Evolutionary conservation across 2,113 vertebrate genomes (phyloP), one percentile per base, ranked within the genome.

Genomic region (Ciconia maguari): DNA sequence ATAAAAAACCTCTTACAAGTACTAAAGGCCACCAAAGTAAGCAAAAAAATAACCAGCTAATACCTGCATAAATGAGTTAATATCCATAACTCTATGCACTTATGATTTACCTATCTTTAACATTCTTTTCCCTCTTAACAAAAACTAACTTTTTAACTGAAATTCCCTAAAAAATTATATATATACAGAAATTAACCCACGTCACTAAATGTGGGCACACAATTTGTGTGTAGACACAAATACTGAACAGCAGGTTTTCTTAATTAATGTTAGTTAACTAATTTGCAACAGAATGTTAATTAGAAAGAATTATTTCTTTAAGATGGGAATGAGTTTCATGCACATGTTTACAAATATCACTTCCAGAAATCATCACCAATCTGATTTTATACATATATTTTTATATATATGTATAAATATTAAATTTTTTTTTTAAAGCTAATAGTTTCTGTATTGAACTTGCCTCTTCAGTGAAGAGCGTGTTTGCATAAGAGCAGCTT

Each of bases 401-500:
- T 36, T 7, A 44, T 9, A 16, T 15, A 29, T 5, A 2, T 15
- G 20, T 11, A 38, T 16, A 19, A 30, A 49, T 49, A 46, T 46
- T 46, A 46, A 44, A 12, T 14, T 42, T 42, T 20, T 48, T 26
- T 30, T 32, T 46, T 17, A 24, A 81, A 27, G 48, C 10, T 26
- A 49, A 44, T 8, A 58, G 21, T 24, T n/a, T 76, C 15, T 26
- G 65, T 29, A 24, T 6, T 51, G 48, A 86, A 98, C 99, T 98
- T 97, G 99, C 99, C 99, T 99, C 97, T 99, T 99, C 89, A 99
- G 90, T 27, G 98, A 98, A 13, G 98, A 98, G 80, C 98, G 98
- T 94, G 98, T 99, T 97, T 99, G 99, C 99, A 99, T 99, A 97
- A 99, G 99, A 16, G 99, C 99, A 58, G 99, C 99, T 97, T 99